Evolutionary conservation across 2,113 vertebrate genomes (phyloP).

Genomic region (Cyanoderma ruficeps): DNA sequence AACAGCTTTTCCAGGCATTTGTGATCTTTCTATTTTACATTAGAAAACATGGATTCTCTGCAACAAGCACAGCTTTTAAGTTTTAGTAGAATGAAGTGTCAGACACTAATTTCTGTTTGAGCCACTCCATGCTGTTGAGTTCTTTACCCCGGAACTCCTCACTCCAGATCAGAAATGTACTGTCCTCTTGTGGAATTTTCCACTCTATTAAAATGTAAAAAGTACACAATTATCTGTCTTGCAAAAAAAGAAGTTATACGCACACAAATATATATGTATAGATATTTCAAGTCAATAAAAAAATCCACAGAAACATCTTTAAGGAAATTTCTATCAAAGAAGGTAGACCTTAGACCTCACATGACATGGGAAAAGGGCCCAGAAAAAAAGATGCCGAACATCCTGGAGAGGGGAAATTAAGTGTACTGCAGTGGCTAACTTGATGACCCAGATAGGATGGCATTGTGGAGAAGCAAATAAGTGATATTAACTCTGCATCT

Average conservation of each 20-base stretch:
- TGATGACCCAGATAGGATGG: not conserved
- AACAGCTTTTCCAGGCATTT: not conserved
- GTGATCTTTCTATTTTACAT: not conserved
- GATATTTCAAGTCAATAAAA: not conserved
- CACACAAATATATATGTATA: not conserved
- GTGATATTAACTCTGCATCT: not conserved
- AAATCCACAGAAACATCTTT: not conserved
- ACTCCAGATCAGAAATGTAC: not conserved
- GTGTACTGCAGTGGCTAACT: not conserved
- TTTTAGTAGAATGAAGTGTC: not conserved
- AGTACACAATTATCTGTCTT: not conserved
- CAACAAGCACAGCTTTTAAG: not conserved
- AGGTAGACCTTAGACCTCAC: rapidly evolving
- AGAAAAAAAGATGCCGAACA: not conserved
- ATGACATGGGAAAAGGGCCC: not conserved
- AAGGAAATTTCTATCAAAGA: not conserved
- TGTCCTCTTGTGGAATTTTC: not conserved
- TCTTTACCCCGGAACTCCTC: not conserved
- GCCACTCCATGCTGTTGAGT: not conserved
- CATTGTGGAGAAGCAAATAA: not conserved
- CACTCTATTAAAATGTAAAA: not conserved
- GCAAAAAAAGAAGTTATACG: not conserved
- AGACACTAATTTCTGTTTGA: not conserved
- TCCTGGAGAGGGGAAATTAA: not conserved
- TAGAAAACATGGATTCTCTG: not conserved